Base-by-base conservation (phyloP, 1,140 invertebrate genomes). In the Drosophila athabasca region DNA sequence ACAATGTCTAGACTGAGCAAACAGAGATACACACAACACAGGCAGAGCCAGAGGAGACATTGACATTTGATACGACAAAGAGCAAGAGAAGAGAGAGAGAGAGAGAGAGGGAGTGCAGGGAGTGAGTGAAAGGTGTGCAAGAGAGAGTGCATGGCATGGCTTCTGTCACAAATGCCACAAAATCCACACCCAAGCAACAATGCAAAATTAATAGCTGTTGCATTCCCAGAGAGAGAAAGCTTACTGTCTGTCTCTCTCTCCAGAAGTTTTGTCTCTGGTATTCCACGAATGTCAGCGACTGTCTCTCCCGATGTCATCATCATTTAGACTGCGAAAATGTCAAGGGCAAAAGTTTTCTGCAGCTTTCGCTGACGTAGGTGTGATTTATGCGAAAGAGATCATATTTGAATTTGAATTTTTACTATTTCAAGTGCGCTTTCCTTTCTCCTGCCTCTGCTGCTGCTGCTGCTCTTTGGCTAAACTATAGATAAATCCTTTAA, bases 121-220 rank as follows among this genome's bases (percentile, higher is more conserved):
- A 5, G 35, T 39, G 11, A 39, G 58, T 62, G 74, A 60, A 68
- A 77, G 61, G 66, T 73, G 55, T 65, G 61, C 58, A 57, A 54
- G 31, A 69, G 31, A 69, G 78, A 69, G 76, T 78, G 60, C 55
- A 74, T 74, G 70, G 70, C 77, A 70, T 49, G 60, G 64, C 76
- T 39, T 11, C 35, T 75, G 77, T 80, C 78, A 64, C 49, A 82
- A 82, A 83, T 83, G 79, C 79, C 79, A 82, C 79, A 83, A 83
- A 82, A 83, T 83, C 79, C 79, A 35, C 79, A 70, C 69, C 60
- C 35, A 39, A 70, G 70, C 79, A 70, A 64, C 76, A 78, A 83
- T 83, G 74, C 79, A 76, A 80, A 76, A 83, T 82, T 83, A 83
- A 83, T 83, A 75, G 79, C 75, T 70, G 68, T 82, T 81, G 73